Conservation (phyloP, 2,888 invertebrate species). For the Drymonia ruficornis region DNA sequence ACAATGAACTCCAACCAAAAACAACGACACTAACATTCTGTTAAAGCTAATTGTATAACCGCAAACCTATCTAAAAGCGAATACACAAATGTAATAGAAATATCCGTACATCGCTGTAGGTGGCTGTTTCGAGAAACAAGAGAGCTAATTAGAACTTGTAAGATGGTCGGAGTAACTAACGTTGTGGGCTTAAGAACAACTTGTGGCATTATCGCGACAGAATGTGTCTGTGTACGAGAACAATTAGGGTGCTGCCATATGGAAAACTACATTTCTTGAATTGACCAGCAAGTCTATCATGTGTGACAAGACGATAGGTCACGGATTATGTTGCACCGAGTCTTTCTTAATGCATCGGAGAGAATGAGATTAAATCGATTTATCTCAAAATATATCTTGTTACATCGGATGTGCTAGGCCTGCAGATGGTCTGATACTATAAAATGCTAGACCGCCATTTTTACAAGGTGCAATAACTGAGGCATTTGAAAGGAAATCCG, state of each 20-base stretch:
- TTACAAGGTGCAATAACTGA: too few relatives aligned
- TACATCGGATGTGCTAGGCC: too few relatives aligned
- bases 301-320: too few relatives aligned
- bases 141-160: slow-evolving; percentile 59
- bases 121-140: slow-evolving; percentile 54
- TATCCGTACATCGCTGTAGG: slow-evolving; percentile 37
- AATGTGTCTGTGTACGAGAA: slow-evolving; percentile 16
- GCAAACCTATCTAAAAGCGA: slow-evolving; percentile 3
- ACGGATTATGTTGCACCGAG: too few relatives aligned
- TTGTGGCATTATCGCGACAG: slow-evolving; percentile 44
- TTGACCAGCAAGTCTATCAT: neutral
- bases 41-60: neutral
- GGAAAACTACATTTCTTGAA: neutral
- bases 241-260: slow-evolving; percentile 9
- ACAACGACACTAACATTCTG: neutral
- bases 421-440: too few relatives aligned
- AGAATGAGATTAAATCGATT: too few relatives aligned
- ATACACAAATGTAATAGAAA: slow-evolving; percentile 32
- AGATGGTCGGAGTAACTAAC: slow-evolving; percentile 55
- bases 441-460: too few relatives aligned
- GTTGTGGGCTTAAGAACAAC: slow-evolving; percentile 46
- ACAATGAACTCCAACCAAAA: neutral
- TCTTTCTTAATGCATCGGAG: too few relatives aligned
- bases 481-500: too few relatives aligned
- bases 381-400: too few relatives aligned